Conservation (phyloP, 2,888 invertebrate species). For the Elegia similella region DNA sequence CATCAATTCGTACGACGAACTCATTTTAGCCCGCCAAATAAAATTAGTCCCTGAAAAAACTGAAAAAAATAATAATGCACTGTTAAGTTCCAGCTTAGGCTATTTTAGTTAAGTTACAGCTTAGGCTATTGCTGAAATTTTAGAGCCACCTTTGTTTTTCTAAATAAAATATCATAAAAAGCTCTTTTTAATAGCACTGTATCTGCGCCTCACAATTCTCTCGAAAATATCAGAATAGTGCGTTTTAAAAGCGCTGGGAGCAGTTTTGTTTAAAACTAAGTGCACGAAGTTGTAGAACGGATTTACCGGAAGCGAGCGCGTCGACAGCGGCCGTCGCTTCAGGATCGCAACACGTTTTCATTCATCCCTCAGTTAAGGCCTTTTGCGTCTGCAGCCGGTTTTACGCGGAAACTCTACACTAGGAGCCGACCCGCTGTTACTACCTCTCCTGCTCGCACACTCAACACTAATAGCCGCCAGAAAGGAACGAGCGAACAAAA, state of each 20-base stretch:
- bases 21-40: background rate
- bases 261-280: slow-evolving; percentile 70
- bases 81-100: no score
- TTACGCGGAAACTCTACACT: slow-evolving; percentile 76
- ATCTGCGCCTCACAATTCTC: background rate
- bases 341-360: slow-evolving; percentile 80
- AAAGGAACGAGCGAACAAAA: slow-evolving; percentile 68
- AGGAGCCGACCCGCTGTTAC: slow-evolving; percentile 61
- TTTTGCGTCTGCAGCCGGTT: slow-evolving; percentile 50
- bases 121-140: no score
- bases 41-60: background rate
- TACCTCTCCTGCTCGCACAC: slow-evolving; percentile 56
- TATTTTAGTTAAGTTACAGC: no score
- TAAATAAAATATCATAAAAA: background rate
- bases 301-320: slow-evolving; percentile 79
- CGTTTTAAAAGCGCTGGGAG: slow-evolving; percentile 41
- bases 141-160: no score
- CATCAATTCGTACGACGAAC: slow-evolving; percentile 9
- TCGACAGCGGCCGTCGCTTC: slow-evolving; percentile 78
- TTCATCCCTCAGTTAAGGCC: slow-evolving; percentile 74
- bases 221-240: slow-evolving; percentile 23
- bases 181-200: background rate
- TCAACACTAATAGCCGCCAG: slow-evolving; percentile 39
- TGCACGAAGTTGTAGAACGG: slow-evolving; percentile 75
- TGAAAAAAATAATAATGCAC: background rate